Percentiles rank a stretch among this genome's conserved stretches.
Conservation (phyloP, 2,888 invertebrate species). For the Clepsis dumicolana region DNA sequence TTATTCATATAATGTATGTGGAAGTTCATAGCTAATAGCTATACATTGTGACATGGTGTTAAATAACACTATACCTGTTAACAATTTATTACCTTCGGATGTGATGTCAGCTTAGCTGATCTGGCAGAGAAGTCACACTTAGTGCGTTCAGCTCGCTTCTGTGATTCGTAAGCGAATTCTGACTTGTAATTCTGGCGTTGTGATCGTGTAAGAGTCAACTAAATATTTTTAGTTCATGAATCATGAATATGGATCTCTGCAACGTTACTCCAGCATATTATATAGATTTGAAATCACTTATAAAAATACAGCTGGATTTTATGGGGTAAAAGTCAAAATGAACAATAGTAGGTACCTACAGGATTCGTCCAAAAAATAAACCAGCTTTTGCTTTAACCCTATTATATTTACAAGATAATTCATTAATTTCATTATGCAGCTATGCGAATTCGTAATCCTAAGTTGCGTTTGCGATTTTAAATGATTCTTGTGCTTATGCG, state of each 20-base stretch:
- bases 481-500: slow-evolving; percentile 9
- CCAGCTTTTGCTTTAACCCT: not conserved
- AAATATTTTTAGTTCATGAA: no score
- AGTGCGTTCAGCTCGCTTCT: not conserved
- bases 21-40: no score
- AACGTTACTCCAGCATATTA: no score
- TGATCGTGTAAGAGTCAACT: no score
- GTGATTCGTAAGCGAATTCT: not conserved
- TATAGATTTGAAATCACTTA: no score
- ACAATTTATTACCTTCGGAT: slow-evolving; percentile 2
- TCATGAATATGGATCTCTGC: no score
- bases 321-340: no score
- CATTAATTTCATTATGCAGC: not conserved
- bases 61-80: not conserved
- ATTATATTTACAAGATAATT: not conserved
- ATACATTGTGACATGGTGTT: not conserved
- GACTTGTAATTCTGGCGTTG: not conserved
- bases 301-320: no score
- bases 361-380: not conserved
- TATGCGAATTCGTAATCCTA: slow-evolving; percentile 22
- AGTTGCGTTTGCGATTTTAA: not conserved
- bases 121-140: not conserved
- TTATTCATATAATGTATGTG: no score
- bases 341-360: no score
- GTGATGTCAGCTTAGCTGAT: slow-evolving; percentile 2